Base-by-base conservation (phyloP, 2,888 invertebrate genomes). In the Ditylenchus weischeri region DNA sequence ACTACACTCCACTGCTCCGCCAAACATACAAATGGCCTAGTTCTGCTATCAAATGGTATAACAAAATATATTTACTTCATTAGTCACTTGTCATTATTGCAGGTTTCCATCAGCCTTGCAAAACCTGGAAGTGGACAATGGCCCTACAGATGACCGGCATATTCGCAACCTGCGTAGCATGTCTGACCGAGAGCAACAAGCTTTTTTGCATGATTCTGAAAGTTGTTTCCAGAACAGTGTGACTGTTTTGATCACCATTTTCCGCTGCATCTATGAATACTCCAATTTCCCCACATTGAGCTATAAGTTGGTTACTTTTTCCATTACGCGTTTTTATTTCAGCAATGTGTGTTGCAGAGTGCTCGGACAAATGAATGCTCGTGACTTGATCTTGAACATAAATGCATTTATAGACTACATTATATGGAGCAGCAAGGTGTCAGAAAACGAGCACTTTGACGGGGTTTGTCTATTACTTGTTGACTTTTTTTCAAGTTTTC, bases 361-460 rank as follows among this genome's bases (percentile, higher is more conserved):
- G n/a, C 66, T 68, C 29, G 43, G 19, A 5, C 19, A 23, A n/a
- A 64, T 72, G 66, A 62, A 49, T 38, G 62, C 68, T 18, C 57
- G 64, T n/a, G 67, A 76, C 29, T 50, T 71, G 48, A 70, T 70
- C 13, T 48, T 62, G 13, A 64, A 62, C 18, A 67, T 69, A 11
- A 72, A 76, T 57, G 51, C 64, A n/a, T 64, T 75, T 50, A 68
- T 75, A n/a, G 73, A 75, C 43, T 75, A 71, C 54, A 58, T 75
- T 36, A 64, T 68, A 11, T 69, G 62, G 58, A 64, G 57, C 48
- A 54, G 66, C 54, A 43, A 35, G 21, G 47, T 63, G 18, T 18
- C 43, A 19, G 50, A 62, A 19, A 43, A 43, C 43, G 38, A 62
- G 6, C 36, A 57, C 29, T 62, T 13, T 29, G 21, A 65, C 18